Conservation (phyloP, 1,140 invertebrate species). For the Sminthurides bifidus region DNA sequence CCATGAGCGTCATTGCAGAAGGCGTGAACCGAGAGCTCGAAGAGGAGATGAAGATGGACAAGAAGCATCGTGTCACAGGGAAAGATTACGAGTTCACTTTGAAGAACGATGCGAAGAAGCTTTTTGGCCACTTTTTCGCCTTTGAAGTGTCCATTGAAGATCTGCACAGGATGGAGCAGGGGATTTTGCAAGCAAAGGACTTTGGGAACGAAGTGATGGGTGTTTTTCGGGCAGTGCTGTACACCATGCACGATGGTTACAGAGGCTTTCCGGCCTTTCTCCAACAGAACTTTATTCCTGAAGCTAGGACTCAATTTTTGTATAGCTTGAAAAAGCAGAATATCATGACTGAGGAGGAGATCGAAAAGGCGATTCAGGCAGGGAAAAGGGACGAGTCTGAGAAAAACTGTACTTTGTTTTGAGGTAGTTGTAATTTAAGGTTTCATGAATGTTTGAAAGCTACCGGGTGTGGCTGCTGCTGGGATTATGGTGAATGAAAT, state of each 20-base stretch:
- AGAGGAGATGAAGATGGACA: constrained; percentile 45
- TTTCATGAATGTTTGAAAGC: too few species aligned
- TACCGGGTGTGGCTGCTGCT: too few species aligned
- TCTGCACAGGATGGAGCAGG: background rate
- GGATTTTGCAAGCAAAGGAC: constrained; percentile 35
- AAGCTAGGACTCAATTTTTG: too few species aligned
- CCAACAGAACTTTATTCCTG: constrained; percentile 42
- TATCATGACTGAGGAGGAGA: too few species aligned
- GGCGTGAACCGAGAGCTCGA: constrained; percentile 43
- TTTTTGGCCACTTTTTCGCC: constrained; percentile 43
- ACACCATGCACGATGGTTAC: constrained; percentile 42
- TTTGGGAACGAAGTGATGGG: constrained; percentile 43
- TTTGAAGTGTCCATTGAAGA: constrained; percentile 34
- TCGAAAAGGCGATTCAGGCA: too few species aligned
- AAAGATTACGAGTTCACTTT: constrained; percentile 3
- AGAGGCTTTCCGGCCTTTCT: constrained; percentile 45
- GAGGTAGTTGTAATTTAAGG: too few species aligned
- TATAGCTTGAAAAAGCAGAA: too few species aligned
- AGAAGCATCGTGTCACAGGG: background rate
- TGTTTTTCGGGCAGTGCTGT: constrained; percentile 41
- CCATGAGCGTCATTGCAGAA: constrained; percentile 21
- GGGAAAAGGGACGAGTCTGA: too few species aligned
- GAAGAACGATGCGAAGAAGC: constrained; percentile 33
- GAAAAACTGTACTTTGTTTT: too few species aligned
- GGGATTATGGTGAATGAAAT: too few species aligned